phyloP scores from a whole-genome alignment of 2,888 invertebrate species.

The Lysandra coridon region DNA sequence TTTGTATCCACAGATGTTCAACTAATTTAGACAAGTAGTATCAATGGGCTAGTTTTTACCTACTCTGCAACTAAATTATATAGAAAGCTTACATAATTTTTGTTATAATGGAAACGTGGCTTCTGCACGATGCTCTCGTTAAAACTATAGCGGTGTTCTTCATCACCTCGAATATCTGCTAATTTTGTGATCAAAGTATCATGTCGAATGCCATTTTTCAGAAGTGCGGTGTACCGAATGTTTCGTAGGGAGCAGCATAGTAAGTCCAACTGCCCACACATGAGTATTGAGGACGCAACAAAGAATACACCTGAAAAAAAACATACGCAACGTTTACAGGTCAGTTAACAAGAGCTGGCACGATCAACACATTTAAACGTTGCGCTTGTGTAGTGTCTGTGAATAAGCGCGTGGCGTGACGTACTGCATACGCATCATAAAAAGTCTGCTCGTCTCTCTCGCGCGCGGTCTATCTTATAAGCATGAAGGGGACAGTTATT shows the following conservation, averaged over 20 bases:
- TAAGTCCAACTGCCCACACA: constrained; percentile 71
- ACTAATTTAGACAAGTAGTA: too few species aligned
- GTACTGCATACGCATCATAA: too few species aligned
- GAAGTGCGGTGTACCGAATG: constrained; percentile 60
- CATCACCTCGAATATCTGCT: constrained; percentile 52
- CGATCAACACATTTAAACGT: too few species aligned
- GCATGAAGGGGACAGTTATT: too few species aligned
- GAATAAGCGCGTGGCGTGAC: too few species aligned
- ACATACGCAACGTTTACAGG: not conserved
- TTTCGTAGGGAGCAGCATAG: constrained; percentile 68
- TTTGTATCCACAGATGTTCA: not conserved
- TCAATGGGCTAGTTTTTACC: too few species aligned
- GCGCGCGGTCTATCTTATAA: too few species aligned
- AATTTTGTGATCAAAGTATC: constrained; percentile 44
- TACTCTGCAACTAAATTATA: not conserved
- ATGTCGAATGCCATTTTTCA: constrained; percentile 54
- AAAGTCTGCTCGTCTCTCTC: too few species aligned
- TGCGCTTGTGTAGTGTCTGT: too few species aligned
- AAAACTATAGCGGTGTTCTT: constrained; percentile 59
- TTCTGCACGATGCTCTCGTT: constrained; percentile 53
- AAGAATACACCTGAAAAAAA: not conserved
- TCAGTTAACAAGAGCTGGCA: too few species aligned
- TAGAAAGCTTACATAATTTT: constrained; percentile 47
- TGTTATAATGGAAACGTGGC: constrained; percentile 61
- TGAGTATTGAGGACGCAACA: constrained; percentile 56